phyloP scores from a whole-genome alignment of 2,113 vertebrate genomes.

The Cynocephalus volans region DNA sequence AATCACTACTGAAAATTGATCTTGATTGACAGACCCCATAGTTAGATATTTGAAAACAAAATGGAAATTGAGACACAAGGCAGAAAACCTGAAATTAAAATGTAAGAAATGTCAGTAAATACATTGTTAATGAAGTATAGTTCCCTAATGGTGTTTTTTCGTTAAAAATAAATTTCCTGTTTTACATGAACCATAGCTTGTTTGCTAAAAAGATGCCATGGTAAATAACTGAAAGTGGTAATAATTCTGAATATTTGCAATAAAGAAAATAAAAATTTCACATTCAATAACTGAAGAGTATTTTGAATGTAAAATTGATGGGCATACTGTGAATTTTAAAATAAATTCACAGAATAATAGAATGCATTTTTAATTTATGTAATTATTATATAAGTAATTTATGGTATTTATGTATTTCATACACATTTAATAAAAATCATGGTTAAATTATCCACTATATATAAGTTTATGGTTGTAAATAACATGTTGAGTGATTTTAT shows the following conservation, averaged over 20 bases:
- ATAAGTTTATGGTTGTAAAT: not conserved
- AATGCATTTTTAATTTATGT: not conserved
- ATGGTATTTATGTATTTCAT: not conserved
- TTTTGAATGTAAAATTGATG: not conserved
- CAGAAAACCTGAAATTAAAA: conserved; percentile 45
- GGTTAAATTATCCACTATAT: not conserved
- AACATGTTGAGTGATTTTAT: not conserved
- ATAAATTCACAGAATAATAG: not conserved
- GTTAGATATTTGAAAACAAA: not conserved
- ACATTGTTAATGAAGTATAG: not conserved
- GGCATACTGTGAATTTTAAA: not conserved
- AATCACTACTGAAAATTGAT: not conserved
- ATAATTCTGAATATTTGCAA: not conserved
- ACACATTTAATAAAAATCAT: not conserved
- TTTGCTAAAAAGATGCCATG: conserved; percentile 31
- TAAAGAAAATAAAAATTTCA: conserved; percentile 3
- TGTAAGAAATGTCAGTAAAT: not conserved
- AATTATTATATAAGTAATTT: not conserved
- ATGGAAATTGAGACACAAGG: conserved; percentile 14
- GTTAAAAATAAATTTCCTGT: conserved; percentile 26
- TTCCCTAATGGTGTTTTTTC: not conserved
- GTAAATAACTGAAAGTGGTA: conserved; percentile 18
- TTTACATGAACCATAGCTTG: not conserved
- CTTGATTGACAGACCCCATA: not conserved
- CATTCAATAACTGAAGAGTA: not conserved